These are phyloP conservation scores for Synanthedon tipuliformis DNA, from an alignment of 2,888 invertebrate genomes.

Conservation along the genomic window DNA sequence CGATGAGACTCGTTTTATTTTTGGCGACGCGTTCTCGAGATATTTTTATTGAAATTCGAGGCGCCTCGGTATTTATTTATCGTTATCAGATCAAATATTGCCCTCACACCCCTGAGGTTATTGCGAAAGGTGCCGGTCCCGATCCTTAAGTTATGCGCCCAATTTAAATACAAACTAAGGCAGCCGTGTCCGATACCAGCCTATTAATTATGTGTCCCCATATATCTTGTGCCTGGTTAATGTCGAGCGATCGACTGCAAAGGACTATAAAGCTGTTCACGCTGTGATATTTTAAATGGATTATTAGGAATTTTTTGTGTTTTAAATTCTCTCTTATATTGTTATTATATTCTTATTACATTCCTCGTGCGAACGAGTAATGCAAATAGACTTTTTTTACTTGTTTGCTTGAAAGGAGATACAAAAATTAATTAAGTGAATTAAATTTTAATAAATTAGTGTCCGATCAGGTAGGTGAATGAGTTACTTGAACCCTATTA, in stretches of 20 bases:
- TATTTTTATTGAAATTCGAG: conserved; percentile 48
- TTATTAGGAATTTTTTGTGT: not conserved
- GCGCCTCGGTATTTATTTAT: conserved; percentile 37
- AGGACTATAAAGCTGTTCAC: not conserved
- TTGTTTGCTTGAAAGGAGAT: too few species aligned
- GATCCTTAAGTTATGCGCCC: conserved; percentile 15
- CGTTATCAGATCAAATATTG: conserved; percentile 43
- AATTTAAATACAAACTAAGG: conserved; percentile 15
- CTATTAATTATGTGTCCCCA: not conserved
- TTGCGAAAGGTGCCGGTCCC: conserved; percentile 17
- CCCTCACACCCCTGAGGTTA: conserved; percentile 17
- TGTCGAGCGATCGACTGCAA: not conserved
- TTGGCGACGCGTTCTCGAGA: conserved; percentile 24
- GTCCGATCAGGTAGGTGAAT: too few species aligned
- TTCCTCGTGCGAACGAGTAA: too few species aligned
- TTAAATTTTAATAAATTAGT: too few species aligned
- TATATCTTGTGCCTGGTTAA: not conserved
- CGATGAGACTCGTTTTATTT: conserved; percentile 40
- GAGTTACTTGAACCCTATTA: too few species aligned
- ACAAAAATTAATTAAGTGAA: too few species aligned
- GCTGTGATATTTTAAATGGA: not conserved
- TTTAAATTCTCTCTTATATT: too few species aligned
- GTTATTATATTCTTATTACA: too few species aligned
- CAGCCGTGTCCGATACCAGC: not conserved
- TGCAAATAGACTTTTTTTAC: too few species aligned